phyloP scores from a whole-genome alignment of 30 jellyfish, hydroid and myxozoan genomes.

The Aurelia coerulea region DNA sequence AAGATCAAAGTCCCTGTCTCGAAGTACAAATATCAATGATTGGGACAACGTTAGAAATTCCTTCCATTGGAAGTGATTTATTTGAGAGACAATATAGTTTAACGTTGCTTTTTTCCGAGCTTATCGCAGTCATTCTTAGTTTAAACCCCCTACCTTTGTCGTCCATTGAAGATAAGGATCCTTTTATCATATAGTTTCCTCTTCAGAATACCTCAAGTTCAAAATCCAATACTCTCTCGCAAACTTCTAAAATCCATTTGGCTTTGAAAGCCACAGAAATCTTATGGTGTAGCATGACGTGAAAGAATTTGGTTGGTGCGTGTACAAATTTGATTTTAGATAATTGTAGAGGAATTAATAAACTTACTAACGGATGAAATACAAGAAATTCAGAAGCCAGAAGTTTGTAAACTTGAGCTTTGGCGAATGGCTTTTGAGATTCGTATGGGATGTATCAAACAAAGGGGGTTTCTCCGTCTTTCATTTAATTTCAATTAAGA shows the following conservation, averaged over 20 bases:
- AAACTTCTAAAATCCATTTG: background rate
- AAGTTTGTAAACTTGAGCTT: slow-evolving; percentile 40
- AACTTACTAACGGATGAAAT: background rate
- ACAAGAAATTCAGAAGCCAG: background rate
- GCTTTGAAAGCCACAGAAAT: background rate
- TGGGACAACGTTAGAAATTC: too few relatives aligned
- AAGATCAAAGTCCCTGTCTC: too few relatives aligned
- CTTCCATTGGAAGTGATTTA: too few relatives aligned
- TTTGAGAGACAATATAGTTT: too few relatives aligned
- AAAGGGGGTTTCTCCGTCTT: slow-evolving; percentile 13
- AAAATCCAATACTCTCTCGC: background rate
- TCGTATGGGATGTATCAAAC: slow-evolving; percentile 15
- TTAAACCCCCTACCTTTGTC: slow-evolving; percentile 1
- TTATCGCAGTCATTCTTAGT: background rate
- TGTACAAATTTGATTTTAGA: slow-evolving; percentile 4
- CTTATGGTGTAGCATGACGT: background rate
- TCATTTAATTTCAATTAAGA: slow-evolving; percentile 57
- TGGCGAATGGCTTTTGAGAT: slow-evolving; percentile 15
- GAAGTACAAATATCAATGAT: too few relatives aligned
- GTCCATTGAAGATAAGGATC: slow-evolving; percentile 10
- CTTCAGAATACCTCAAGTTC: slow-evolving; percentile 8
- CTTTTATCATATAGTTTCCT: slow-evolving; percentile 15
- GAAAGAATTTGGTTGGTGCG: background rate
- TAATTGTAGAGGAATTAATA: slow-evolving; percentile 6
- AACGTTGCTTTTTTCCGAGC: too few relatives aligned